Evolutionary conservation across 2,888 invertebrate genomes (phyloP).

Genomic region (Apotomis betuletana): DNA sequence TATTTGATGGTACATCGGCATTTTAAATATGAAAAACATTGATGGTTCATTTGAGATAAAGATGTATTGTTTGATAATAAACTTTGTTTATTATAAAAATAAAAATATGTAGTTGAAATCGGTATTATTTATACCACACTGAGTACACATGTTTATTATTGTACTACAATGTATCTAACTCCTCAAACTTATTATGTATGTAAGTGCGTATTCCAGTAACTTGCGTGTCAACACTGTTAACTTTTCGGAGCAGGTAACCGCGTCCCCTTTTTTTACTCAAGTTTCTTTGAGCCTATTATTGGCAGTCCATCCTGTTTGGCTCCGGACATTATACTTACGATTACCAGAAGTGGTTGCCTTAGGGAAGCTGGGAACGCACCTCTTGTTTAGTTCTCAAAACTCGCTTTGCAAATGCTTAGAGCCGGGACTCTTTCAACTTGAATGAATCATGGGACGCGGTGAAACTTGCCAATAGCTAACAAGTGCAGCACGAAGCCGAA

Average conservation of each 20-base stretch:
- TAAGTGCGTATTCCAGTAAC: constrained; percentile 27
- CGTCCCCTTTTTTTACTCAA: constrained; percentile 70
- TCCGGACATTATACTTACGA: constrained; percentile 50
- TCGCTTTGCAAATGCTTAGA: constrained; percentile 2
- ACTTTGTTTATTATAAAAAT: not conserved
- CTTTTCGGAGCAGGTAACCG: constrained; percentile 55
- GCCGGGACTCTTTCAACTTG: constrained; percentile 36
- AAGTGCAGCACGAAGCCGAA: constrained; percentile 53
- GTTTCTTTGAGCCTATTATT: constrained; percentile 62
- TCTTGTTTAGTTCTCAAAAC: constrained; percentile 25
- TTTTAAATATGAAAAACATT: constrained; percentile 54
- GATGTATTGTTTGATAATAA: not conserved
- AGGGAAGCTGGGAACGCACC: constrained; percentile 13
- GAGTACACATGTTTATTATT: no score
- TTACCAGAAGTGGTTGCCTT: constrained; percentile 44
- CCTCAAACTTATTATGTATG: not conserved
- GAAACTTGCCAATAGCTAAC: constrained; percentile 59
- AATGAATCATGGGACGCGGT: constrained; percentile 48
- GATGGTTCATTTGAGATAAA: constrained; percentile 41
- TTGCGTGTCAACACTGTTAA: constrained; percentile 38
- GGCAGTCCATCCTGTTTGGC: constrained; percentile 52
- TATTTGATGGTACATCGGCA: not conserved
- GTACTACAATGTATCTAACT: not conserved
- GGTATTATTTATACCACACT: no score
- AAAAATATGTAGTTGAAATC: not conserved